Conservation (phyloP, 2,888 invertebrate species). For the Caradrina clavipalpis region DNA sequence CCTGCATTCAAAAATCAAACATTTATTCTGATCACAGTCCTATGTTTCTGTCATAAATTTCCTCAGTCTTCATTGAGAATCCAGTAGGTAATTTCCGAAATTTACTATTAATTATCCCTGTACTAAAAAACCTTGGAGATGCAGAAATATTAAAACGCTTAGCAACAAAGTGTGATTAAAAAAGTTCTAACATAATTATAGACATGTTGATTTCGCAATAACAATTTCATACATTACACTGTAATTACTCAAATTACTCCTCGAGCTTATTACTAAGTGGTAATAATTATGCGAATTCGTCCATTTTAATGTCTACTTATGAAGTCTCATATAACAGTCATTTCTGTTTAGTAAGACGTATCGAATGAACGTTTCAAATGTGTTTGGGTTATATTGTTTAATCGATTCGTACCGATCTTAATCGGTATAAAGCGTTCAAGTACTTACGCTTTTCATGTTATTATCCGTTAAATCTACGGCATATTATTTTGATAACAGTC, state of each 20-base stretch:
- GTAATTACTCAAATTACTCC: constrained; percentile 60
- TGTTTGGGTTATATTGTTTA: constrained; percentile 25
- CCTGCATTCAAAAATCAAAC: background rate
- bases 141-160: constrained; percentile 10
- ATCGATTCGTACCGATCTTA: constrained; percentile 29
- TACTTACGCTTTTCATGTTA: background rate
- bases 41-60: background rate
- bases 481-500: constrained; percentile 24
- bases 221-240: constrained; percentile 21
- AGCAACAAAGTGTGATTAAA: constrained; percentile 21
- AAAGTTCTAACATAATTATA: constrained; percentile 37
- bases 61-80: background rate
- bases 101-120: background rate
- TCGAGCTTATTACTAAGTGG: constrained; percentile 36
- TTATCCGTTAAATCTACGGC: constrained; percentile 31
- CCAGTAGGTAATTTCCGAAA: background rate
- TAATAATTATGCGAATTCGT: constrained; percentile 52
- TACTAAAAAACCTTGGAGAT: background rate
- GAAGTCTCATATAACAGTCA: constrained; percentile 40
- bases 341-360: constrained; percentile 41
- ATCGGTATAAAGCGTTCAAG: constrained; percentile 22
- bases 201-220: constrained; percentile 40
- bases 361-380: constrained; percentile 45
- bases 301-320: constrained; percentile 43
- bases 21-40: background rate